Base-by-base conservation (phyloP, 2,113 vertebrate genomes). In the Erythrolamprus reginae region DNA sequence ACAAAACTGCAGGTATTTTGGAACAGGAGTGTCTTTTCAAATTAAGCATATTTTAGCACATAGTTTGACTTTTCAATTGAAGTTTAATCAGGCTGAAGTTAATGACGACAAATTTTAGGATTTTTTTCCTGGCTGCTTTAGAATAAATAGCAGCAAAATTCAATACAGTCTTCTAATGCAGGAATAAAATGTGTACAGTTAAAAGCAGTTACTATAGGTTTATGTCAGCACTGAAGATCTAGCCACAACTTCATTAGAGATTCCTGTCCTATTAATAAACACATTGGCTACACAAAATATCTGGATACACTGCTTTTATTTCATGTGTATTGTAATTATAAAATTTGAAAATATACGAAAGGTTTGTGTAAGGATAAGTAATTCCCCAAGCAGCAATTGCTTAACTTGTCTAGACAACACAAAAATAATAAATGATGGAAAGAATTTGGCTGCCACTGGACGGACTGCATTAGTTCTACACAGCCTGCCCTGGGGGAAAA, bases 221-320 rank as follows among this genome's bases (percentile, higher is more conserved):
- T 90, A 88, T 50, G 38, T 65, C 94, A 85, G 90, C 53, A 23
- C 50, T 24, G 56, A 51, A 90, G 55, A 21, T 24, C 70, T 28
- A 7, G 15, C 42, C 65, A 28, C 26, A 82, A 65, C 56, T 53
- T 53, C 53, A 77, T 24, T 38, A 24, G 0, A 91, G 28, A 47
- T 77, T 0, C 0, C 0, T 87, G 38, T 88, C 33, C 56, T 92
- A 88, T 61, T 82, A 91, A 87, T 91, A 88, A 93, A 24, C 91
- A 47, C 8, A 24, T 86, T 91, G 82, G 92, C 42, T 47, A 70
- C 92, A 0, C 85, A 15, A 61, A 92, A 93, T 89, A 94, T 89
- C 92, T 85, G 90, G 33, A 19, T 88, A 42, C 55, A 83, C 92
- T 90, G 82, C 10, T 58, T 94, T 88, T 45, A 19, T 82, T 82